Evolutionary conservation across 2,797 vertebrate species (phyloP), one percentile per base, ranked within the genome.

Genomic region (Chelonia mydas): DNA sequence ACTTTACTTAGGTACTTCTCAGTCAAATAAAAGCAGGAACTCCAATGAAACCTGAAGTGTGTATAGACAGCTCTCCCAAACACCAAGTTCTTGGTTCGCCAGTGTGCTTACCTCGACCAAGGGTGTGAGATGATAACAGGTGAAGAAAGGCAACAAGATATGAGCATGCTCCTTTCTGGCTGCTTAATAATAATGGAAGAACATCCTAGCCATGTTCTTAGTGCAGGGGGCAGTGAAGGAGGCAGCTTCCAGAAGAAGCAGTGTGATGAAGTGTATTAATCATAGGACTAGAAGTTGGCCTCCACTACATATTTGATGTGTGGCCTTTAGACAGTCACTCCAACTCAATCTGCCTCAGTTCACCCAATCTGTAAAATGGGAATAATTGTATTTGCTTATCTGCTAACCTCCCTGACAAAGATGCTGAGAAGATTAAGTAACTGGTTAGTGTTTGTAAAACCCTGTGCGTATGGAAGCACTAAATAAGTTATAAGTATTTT

Each of bases 41-140:
- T 89, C 25, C n/a, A 47, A 59, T 11, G 65, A 87, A 93, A 72
- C 53, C 41, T 80, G 49, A 74, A 54, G 84, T 1, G 1, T 55
- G 65, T 27, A 68, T 47, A 85, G 50, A 90, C 92, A 93, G 33
- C 76, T 3, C 86, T 89, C 10, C 37, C 82, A 90, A 95, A 90
- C 25, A 82, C 17, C 81, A 37, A 65, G 77, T 17, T 6, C 2
- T 77, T 88, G 65, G 19, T 13, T 81, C 25, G 10, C 23, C 68
- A 54, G 33, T 45, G 47, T 3, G 84, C 33, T 90, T 41, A 41
- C 41, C 41, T 41, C 41, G 41, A 41, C 41, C 41, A 41, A 41
- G 41, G 41, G 41, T 41, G 41, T 5, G 41, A 41, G 41, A 41
- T 41, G 41, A 41, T 41, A 41, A 41, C 41, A 41, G 41, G 41